Conservation (phyloP, 2,113 vertebrate genomes). For the Nothocercus nigrocapillus region DNA sequence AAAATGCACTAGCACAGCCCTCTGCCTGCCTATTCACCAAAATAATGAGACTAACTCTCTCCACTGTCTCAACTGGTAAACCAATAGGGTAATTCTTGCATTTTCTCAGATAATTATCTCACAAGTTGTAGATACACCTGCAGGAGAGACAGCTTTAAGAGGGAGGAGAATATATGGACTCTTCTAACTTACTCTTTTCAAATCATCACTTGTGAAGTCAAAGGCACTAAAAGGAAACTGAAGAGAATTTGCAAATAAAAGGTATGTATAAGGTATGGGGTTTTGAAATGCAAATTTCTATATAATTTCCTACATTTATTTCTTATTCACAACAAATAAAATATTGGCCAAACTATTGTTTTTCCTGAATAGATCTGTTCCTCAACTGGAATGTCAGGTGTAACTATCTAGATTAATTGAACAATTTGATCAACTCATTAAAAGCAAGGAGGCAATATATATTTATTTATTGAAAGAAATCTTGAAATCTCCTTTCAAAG, state of each 20-base stretch:
- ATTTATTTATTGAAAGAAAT: neutral
- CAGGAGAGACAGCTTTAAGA: neutral
- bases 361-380: neutral
- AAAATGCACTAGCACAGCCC: fast-evolving
- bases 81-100: neutral
- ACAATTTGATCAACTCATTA: neutral
- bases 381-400: fast-evolving
- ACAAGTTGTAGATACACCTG: neutral
- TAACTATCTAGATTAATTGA: neutral
- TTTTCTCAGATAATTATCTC: neutral
- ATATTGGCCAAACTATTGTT: neutral
- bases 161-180: neutral
- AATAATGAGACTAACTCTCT: neutral
- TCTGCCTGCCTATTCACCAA: neutral
- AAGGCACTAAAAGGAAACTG: neutral
- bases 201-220: neutral
- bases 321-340: neutral
- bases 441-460: neutral
- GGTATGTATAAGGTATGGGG: neutral
- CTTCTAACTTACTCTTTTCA: neutral
- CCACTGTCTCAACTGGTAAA: neutral
- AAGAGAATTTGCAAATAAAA: neutral
- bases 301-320: neutral
- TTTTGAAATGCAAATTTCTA: neutral
- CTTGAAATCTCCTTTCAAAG: neutral